These are phyloP conservation scores for Podarcis siculus DNA, from an alignment of 2,797 vertebrate species.

Conservation along the genomic window DNA sequence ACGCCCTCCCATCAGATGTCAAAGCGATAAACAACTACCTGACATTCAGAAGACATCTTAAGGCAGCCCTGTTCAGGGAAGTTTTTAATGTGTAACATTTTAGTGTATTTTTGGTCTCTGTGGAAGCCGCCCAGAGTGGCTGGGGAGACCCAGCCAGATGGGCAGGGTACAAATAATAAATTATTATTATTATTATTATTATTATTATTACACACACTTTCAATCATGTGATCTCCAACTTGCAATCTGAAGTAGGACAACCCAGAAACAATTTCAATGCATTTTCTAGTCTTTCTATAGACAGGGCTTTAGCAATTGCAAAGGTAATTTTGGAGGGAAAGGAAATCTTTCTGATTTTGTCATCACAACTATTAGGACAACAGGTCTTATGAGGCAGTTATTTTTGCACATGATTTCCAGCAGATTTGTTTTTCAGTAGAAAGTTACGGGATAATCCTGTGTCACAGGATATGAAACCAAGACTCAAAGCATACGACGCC, in stretches of 20 bases:
- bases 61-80: too few relatives aligned
- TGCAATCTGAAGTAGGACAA: not conserved
- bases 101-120: too few relatives aligned
- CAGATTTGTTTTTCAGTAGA: not conserved
- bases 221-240: not conserved
- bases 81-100: too few relatives aligned
- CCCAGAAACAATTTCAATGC: not conserved
- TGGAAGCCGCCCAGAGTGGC: too few relatives aligned
- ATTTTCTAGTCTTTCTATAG: not conserved
- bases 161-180: too few relatives aligned
- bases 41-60: too few relatives aligned
- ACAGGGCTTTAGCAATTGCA: not conserved
- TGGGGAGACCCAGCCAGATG: too few relatives aligned
- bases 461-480: not conserved
- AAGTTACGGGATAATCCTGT: slow-evolving; percentile 35
- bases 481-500: slow-evolving; percentile 25
- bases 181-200: too few relatives aligned
- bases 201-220: too few relatives aligned
- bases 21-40: too few relatives aligned
- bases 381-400: not conserved
- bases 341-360: not conserved
- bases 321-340: too few relatives aligned
- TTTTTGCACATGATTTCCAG: slow-evolving; percentile 22
- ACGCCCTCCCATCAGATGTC: too few relatives aligned
- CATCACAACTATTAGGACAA: not conserved